Evolutionary conservation across 2,797 vertebrate species (phyloP).

Genomic region (Cynodonichthys magdalenae): DNA sequence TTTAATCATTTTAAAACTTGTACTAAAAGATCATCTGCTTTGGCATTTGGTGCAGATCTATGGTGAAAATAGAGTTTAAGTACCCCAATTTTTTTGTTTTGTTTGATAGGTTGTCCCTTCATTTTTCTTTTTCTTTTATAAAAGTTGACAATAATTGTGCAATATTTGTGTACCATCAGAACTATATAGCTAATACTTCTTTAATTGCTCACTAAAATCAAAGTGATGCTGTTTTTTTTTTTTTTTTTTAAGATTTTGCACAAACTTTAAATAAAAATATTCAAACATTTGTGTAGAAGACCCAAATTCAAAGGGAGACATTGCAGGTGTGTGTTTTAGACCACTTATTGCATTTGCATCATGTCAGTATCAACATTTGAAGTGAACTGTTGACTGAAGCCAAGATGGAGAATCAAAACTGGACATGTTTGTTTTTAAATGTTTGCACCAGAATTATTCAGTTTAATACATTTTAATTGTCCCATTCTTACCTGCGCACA

Average conservation of each 20-base stretch:
- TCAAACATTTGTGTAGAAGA: not conserved
- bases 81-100: not conserved
- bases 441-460: too few relatives aligned
- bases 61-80: not conserved
- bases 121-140: too few relatives aligned
- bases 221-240: not conserved
- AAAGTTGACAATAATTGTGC: constrained; percentile 42
- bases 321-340: not conserved
- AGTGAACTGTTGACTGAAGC: too few relatives aligned
- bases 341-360: not conserved
- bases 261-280: not conserved
- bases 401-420: too few relatives aligned
- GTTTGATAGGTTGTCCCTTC: too few relatives aligned
- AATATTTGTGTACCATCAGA: constrained; percentile 35
- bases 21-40: not conserved
- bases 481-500: too few relatives aligned
- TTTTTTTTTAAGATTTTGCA: not conserved
- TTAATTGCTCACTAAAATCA: not conserved
- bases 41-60: not conserved
- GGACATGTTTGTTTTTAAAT: too few relatives aligned
- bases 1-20: constrained; percentile 1
- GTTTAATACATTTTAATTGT: not conserved
- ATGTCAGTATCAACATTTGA: not conserved
- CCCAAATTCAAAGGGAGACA: not conserved
- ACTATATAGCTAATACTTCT: not conserved